Evolutionary conservation across 1,140 invertebrate genomes (phyloP), one percentile per base, ranked within the genome.

Genomic region (Drusus annulatus): DNA sequence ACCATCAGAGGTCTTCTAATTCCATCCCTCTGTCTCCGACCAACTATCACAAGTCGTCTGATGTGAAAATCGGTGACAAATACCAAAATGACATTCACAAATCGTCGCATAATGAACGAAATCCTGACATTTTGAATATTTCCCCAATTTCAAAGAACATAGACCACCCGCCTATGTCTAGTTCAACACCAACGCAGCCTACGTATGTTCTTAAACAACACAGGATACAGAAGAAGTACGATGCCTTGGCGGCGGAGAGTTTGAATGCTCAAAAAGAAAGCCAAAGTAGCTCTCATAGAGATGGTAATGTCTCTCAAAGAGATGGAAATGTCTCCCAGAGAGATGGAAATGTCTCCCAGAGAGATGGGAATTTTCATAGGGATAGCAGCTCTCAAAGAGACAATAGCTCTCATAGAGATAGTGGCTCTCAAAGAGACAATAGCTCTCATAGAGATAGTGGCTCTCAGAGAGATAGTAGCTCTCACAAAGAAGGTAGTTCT

Each of bases 211-310:
- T 75, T 16, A 75, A 75, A 58, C 71, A 75, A 23, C 77, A 79
- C 54, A 63, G 77, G 17, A 79, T 79, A 19, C 77, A 51, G 71
- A 79, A 79, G 51, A 79, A 79, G 15, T 65, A 58, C 58, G 75
- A 76, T 13, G 52, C 71, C 13, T 10, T 56, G n/a, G 17, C n/a
- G 15, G 71, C 36, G 36, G 36, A 45, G 36, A 45, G 8, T 45
- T 45, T 45, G 36, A 7, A 8, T 45, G 36, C 36, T 45, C 36
- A 45, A 45, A 45, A 45, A 45, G 36, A 45, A 28, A 28, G 25
- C 5, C 25, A 28, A 28, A 28, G 5, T 28, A 5, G 2, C 25
- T 28, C 25, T 28, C 25, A 28, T 7, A 36, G 31, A 36, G 31
- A 36, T 36, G 31, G 31, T 0, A 36, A 36, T 7, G 6, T 36